These are phyloP conservation scores for Bos taurus DNA, from an alignment of 2,113 vertebrate species.

Conservation along the genomic window ARS-UCD2.0 NC_037336.1:94115001-94115500, in stretches of 20 bases:
- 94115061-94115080: not conserved
- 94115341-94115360: not conserved
- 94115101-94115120: not conserved
- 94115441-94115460: not conserved
- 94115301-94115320: not conserved
- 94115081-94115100: not conserved
- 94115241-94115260: not conserved
- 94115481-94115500: not conserved
- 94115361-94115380: not conserved
- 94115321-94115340: not conserved
- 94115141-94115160: not conserved
- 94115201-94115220: not conserved
- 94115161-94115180: not conserved
- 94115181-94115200: not conserved
- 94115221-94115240: not conserved
- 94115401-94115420: not conserved
- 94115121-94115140: not conserved
- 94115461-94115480: not conserved
- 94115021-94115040: not conserved
- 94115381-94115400: not conserved
- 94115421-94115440: not conserved
- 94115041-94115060: not conserved
- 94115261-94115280: not conserved
- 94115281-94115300: not conserved
- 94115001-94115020: accelerated